These are phyloP conservation scores for Pedetes capensis DNA, from an alignment of 2,113 vertebrate species.

Conservation along the genomic window DNA sequence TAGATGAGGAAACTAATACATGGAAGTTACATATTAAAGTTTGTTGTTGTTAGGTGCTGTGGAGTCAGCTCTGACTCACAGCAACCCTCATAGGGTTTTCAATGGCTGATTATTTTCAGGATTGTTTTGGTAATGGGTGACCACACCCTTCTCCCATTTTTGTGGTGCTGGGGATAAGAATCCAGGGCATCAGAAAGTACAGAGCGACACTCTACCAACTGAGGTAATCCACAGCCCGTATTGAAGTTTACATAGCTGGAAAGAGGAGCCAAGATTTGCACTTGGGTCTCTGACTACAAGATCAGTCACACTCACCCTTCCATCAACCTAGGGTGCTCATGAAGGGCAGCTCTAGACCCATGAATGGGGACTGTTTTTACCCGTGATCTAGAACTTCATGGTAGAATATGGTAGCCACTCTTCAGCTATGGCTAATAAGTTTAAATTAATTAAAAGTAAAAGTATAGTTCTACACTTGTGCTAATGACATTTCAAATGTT, in stretches of 20 bases:
- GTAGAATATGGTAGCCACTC: background rate
- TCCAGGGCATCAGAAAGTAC: too few species aligned
- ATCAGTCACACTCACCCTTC: background rate
- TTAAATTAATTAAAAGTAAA: background rate
- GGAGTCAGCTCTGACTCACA: too few species aligned
- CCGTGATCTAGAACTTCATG: background rate
- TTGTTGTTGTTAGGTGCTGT: too few species aligned
- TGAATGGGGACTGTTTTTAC: background rate
- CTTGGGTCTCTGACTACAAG: background rate
- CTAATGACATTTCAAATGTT: background rate
- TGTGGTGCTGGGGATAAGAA: too few species aligned
- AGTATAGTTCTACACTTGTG: background rate
- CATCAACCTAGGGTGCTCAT: background rate
- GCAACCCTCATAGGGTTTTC: too few species aligned
- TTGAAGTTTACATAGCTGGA: background rate
- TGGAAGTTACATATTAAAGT: too few species aligned
- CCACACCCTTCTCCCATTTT: too few species aligned
- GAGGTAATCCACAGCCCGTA: background rate
- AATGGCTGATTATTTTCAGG: too few species aligned
- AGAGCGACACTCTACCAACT: too few species aligned
- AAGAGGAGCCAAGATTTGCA: background rate
- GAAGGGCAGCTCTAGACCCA: background rate
- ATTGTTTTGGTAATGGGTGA: too few species aligned
- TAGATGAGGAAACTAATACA: background rate
- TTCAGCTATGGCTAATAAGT: background rate